Base-by-base conservation (phyloP, 2,797 vertebrate species). In the Channa striata region DNA sequence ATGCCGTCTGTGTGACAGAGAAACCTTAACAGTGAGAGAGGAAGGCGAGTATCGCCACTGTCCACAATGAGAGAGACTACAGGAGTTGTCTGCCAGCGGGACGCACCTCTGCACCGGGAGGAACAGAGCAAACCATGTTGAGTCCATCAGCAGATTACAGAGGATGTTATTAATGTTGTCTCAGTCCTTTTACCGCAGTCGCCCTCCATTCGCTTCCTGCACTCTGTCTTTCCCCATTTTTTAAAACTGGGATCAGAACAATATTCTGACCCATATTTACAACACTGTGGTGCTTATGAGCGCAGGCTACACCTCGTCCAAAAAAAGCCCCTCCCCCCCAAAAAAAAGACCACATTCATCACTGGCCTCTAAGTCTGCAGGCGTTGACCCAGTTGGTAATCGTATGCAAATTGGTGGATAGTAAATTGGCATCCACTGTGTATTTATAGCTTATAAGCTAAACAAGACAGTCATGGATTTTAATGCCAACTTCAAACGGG, bases 221-320 rank as follows among this genome's bases (percentile, higher is more conserved):
- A 44, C 64, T 86, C 50, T 1, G 25, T 77, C 54, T 57, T 67
- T 65, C 17, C 59, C 11, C 13, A 1, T 23, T 25, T 67, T 36
- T 39, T 50, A 50, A 65, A 61, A 19, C 44, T 16, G 51, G 2
- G 59, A 59, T 0, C 39, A 57, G 58, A 78, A 81, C 56, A 64
- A 67, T 66, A 58, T 61, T 81, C 70, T 86, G 89, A 90, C 82
- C 82, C 77, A 73, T 51, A 85, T 88, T 77, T 53, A 77, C 71
- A 36, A 77, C 17, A 1, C 3, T 1, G 54, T 23, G 52, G 44
- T 64, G 57, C 49, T 71, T 37, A 47, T 46, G 39, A 70, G 67
- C 20, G 44, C 30, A 14, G 50, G 49, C 43, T 58, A 48, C 33
- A 30, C 13, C 19, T 8, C 12, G 10, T 30, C 37, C 12, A 52